Evolutionary conservation across 2,797 vertebrate species (phyloP), one percentile per base, ranked within the genome.

Genomic region (Enteromius radiatus): DNA sequence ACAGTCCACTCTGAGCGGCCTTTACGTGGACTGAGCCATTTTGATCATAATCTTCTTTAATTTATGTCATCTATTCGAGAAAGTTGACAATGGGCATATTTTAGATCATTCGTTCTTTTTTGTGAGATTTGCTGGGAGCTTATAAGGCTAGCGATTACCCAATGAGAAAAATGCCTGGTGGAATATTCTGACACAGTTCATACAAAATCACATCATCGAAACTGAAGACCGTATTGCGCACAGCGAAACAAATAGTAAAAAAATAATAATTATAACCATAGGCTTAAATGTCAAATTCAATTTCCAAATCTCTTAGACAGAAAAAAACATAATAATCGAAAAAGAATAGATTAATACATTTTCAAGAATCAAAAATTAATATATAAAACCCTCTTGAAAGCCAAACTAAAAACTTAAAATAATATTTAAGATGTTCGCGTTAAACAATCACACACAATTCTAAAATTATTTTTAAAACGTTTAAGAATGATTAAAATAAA

Each of bases 1-100:
- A 95, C 94, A 95, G 95, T 88, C 87, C 33, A 59, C 69, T 82
- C 23, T 47, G 17, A 10, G 26, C 59, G 78, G 59, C 14, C 12
- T 47, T 38, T 3, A 45, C 61, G 41, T 7, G 3, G 8, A 61
- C 21, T 47, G 49, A 49, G 38, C 28, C 31, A 23, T 49, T 71
- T 71, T 83, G 47, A 70, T 43, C 61, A 43, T 21, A 43, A 36
- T 49, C 36, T 73, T 49, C 23, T 73, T 64, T 64, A 6, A 64
- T 73, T 61, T 47, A 26, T 63, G 5, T 36, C 4, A 74, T 74
- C 64, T 64, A 49, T 64, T 33, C 26, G 19, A 73, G 8, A 59
- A 14, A 12, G 31, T 73, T 38, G 10, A 69, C 1, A 28, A 38
- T 52, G 6, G n/a, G 8, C 21, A 49, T 74, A 45, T 78, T 38